These are phyloP conservation scores for Drosophila takahashii DNA, from an alignment of 1,140 invertebrate species.

Conservation along the genomic window DNA sequence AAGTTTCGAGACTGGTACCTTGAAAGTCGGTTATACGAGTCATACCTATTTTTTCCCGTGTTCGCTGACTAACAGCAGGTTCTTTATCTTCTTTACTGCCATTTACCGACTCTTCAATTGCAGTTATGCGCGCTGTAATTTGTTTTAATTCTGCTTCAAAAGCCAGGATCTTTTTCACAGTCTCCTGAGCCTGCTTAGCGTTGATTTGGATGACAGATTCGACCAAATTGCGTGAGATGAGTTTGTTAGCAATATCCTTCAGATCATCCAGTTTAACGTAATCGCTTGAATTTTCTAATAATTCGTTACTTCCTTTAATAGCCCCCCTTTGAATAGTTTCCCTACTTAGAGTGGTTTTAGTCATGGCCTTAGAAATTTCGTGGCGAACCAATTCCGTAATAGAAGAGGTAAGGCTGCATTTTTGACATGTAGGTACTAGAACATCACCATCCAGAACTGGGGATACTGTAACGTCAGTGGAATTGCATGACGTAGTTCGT, in stretches of 20 bases:
- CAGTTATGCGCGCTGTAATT: constrained; percentile 2
- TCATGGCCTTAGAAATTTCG: constrained; percentile 8
- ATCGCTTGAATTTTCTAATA: background rate
- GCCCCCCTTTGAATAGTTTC: background rate
- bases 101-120: background rate
- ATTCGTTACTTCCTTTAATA: no score
- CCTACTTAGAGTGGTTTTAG: background rate
- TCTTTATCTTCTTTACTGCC: no score
- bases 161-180: background rate
- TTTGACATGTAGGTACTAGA: background rate
- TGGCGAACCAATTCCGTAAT: constrained; percentile 10
- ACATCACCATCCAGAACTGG: no score
- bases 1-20: no score
- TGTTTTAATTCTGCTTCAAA: background rate
- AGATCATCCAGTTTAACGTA: constrained; percentile 10
- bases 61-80: no score
- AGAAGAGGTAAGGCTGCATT: constrained; percentile 5
- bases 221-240: background rate
- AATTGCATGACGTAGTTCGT: no score
- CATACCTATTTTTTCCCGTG: no score
- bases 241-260: constrained; percentile 6
- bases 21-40: no score
- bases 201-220: background rate
- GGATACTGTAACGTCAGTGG: no score
- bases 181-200: background rate